phyloP scores from a whole-genome alignment of 2,888 invertebrate species.

The Drosophila paracracens region DNA sequence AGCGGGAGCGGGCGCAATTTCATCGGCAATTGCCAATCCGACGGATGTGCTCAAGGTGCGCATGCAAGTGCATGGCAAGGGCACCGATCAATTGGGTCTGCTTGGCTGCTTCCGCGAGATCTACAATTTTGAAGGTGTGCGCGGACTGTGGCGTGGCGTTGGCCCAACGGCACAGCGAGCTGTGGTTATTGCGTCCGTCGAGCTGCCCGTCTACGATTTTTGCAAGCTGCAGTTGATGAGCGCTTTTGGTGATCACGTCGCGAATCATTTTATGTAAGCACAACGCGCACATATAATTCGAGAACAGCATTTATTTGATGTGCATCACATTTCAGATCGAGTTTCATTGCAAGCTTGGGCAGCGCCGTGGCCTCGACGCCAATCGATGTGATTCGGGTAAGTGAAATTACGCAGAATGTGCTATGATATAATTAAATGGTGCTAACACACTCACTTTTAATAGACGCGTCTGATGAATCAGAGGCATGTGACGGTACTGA shows the following conservation, averaged over 20 bases:
- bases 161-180: slow-evolving; percentile 97
- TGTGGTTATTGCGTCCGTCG: slow-evolving; percentile 96
- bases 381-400: slow-evolving; percentile 95
- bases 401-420: slow-evolving; percentile 56
- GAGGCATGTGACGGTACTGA: slow-evolving; percentile 87
- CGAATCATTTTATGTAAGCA: slow-evolving; percentile 94
- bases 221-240: slow-evolving; percentile 91
- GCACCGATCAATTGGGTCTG: slow-evolving; percentile 87
- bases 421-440: not conserved
- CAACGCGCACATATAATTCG: not conserved
- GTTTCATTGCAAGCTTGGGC: slow-evolving; percentile 95
- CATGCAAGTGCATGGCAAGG: slow-evolving; percentile 91
- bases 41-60: slow-evolving; percentile 98
- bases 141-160: slow-evolving; percentile 96
- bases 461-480: slow-evolving; percentile 98
- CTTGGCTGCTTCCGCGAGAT: slow-evolving; percentile 93
- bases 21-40: slow-evolving; percentile 97
- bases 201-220: slow-evolving; percentile 96
- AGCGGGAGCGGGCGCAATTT: slow-evolving; percentile 89
- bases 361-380: slow-evolving; percentile 97
- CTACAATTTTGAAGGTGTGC: slow-evolving; percentile 92
- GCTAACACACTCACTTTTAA: not conserved
- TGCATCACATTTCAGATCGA: slow-evolving; percentile 88
- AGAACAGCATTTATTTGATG: not conserved
- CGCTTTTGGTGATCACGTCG: slow-evolving; percentile 91